A percentile compares a stretch with the other conserved stretches of the same genome.
Evolutionary conservation across 2,888 invertebrate genomes (phyloP).

Genomic region (Leistus spinibarbis): DNA sequence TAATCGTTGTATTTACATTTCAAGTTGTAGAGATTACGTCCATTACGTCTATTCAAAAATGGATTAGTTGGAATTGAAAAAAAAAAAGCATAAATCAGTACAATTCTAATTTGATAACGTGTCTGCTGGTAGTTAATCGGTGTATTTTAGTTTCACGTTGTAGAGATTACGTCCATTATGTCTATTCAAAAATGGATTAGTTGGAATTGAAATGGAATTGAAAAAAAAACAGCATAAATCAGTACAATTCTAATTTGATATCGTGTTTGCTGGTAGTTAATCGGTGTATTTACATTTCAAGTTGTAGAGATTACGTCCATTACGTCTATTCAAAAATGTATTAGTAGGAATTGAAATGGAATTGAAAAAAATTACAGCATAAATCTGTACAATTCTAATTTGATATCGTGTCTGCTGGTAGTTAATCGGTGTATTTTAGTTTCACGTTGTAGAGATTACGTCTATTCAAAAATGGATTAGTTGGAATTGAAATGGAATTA

Average conservation of each 20-base stretch:
- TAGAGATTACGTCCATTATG: slow-evolving; percentile 88
- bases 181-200: slow-evolving; percentile 64
- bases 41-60: too few relatives aligned
- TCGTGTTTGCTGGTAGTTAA: slow-evolving; percentile 48
- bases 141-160: slow-evolving; percentile 75
- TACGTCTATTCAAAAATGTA: slow-evolving; percentile 73
- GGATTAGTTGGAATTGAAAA: too few relatives aligned
- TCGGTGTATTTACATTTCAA: slow-evolving; percentile 76
- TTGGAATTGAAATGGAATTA: too few relatives aligned
- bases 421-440: too few relatives aligned
- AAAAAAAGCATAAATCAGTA: too few relatives aligned
- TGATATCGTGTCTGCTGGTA: not conserved
- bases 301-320: slow-evolving; percentile 83
- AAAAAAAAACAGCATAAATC: not conserved
- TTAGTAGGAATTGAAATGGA: not conserved
- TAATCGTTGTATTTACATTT: slow-evolving; percentile 73
- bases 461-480: too few relatives aligned
- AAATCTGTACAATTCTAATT: not conserved
- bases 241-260: not conserved
- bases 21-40: too few relatives aligned
- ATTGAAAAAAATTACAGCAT: not conserved
- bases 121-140: too few relatives aligned
- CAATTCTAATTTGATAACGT: too few relatives aligned
- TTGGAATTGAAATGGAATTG: too few relatives aligned
- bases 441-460: slow-evolving; percentile 77